phyloP scores from a whole-genome alignment of 2,113 vertebrate species.

The Leptocoma aspasia region DNA sequence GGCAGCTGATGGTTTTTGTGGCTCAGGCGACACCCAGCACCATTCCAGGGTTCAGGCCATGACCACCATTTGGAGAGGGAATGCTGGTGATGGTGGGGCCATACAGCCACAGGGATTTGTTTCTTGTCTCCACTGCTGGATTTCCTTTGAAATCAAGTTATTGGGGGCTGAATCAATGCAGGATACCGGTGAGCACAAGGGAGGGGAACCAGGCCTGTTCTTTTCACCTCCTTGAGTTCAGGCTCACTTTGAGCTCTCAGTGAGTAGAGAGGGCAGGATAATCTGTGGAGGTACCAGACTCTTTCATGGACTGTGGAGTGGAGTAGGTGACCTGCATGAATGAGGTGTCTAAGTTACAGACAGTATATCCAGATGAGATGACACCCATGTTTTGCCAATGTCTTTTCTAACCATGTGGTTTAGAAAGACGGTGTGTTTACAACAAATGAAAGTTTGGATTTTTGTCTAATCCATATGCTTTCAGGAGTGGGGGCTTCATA shows the following conservation, averaged over 20 bases:
- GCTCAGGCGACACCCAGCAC: neutral
- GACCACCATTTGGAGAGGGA: neutral
- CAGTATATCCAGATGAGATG: neutral
- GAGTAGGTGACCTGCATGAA: neutral
- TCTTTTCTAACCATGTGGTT: neutral
- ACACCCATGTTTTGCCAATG: neutral
- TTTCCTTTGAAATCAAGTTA: neutral
- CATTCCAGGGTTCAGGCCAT: neutral
- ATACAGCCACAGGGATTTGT: neutral
- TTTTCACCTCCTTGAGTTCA: neutral
- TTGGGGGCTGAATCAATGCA: neutral
- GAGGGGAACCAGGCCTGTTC: neutral
- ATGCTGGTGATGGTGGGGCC: neutral
- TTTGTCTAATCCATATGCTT: slow-evolving; percentile 10
- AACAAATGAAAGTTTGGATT: neutral
- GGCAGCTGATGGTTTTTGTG: neutral
- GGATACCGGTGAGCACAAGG: rapidly evolving
- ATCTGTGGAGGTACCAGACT: neutral
- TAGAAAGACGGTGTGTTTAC: neutral
- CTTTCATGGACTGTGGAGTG: neutral
- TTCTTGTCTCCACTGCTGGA: neutral
- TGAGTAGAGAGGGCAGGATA: neutral
- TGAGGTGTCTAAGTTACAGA: neutral
- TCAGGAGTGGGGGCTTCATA: neutral
- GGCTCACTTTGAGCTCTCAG: neutral